A percentile compares a stretch with the other conserved stretches of the same genome.
These are phyloP conservation scores for Orthonyx spaldingii DNA, from an alignment of 2,113 vertebrate genomes.

Conservation along the genomic window DNA sequence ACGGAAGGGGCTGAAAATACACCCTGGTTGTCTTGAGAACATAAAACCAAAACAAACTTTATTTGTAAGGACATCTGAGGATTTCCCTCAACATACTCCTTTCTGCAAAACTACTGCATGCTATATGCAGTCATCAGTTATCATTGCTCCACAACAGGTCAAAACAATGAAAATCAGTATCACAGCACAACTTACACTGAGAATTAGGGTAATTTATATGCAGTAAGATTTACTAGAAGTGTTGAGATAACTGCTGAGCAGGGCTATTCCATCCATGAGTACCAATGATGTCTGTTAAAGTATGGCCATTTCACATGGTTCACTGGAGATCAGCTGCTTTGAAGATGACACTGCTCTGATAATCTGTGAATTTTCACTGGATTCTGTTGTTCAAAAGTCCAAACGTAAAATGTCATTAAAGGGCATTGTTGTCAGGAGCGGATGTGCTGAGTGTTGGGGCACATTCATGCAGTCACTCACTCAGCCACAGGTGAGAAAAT, in stretches of 20 bases:
- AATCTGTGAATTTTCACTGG: not conserved
- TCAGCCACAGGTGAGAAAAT: not conserved
- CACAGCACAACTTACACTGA: not conserved
- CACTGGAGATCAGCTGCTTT: not conserved
- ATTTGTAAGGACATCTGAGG: not conserved
- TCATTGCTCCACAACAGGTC: not conserved
- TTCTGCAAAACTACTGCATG: not conserved
- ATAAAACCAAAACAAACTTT: not conserved
- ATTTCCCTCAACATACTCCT: not conserved
- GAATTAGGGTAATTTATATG: not conserved
- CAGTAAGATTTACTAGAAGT: not conserved
- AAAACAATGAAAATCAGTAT: not conserved
- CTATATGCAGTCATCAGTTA: not conserved
- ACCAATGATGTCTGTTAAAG: not conserved
- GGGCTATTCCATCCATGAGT: not conserved
- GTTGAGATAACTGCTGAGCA: not conserved
- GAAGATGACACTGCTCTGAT: not conserved
- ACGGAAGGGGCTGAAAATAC: not conserved
- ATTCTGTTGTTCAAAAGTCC: not conserved
- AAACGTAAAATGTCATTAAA: not conserved
- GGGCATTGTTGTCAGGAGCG: rapidly evolving
- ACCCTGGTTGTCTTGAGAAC: not conserved
- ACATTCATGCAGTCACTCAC: not conserved
- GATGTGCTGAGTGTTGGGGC: rapidly evolving
- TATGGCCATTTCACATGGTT: not conserved